Percentiles rank a stretch among this genome's conserved stretches.
Conservation (phyloP, 2,797 vertebrate species). For the Cynopterus sphinx region DNA sequence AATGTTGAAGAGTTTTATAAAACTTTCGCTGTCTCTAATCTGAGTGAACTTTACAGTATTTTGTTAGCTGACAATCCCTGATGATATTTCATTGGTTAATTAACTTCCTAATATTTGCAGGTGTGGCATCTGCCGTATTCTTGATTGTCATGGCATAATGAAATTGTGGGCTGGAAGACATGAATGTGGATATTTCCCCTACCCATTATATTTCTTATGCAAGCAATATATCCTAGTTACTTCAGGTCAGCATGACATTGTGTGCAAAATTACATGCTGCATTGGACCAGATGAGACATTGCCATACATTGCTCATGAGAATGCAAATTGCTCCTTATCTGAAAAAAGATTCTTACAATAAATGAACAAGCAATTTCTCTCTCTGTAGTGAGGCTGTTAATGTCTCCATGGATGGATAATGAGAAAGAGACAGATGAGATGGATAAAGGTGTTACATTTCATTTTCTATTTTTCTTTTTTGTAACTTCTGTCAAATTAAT, state of each 20-base stretch:
- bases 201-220: constrained; percentile 43
- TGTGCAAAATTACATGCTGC: constrained; percentile 1
- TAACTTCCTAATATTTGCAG: constrained; percentile 70
- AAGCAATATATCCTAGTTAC: constrained; percentile 68
- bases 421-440: constrained; percentile 33
- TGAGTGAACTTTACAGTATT: neutral
- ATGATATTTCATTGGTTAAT: constrained; percentile 76
- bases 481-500: neutral
- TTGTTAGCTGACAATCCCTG: constrained; percentile 19
- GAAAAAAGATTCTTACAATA: constrained; percentile 61
- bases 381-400: constrained; percentile 39
- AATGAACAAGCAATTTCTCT: constrained; percentile 69
- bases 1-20: neutral
- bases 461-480: constrained; percentile 9
- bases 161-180: constrained; percentile 47
- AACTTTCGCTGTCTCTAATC: neutral
- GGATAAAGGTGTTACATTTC: constrained; percentile 8
- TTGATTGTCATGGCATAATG: constrained; percentile 59
- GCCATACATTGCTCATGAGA: constrained; percentile 29
- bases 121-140: constrained; percentile 67
- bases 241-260: constrained; percentile 64
- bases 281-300: constrained; percentile 63
- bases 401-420: constrained; percentile 37
- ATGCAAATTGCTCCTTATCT: constrained; percentile 69
- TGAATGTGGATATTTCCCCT: constrained; percentile 37